Conservation (phyloP, 53 echinoderm and acorn worm species). For the Hippasteria phrygiana region DNA sequence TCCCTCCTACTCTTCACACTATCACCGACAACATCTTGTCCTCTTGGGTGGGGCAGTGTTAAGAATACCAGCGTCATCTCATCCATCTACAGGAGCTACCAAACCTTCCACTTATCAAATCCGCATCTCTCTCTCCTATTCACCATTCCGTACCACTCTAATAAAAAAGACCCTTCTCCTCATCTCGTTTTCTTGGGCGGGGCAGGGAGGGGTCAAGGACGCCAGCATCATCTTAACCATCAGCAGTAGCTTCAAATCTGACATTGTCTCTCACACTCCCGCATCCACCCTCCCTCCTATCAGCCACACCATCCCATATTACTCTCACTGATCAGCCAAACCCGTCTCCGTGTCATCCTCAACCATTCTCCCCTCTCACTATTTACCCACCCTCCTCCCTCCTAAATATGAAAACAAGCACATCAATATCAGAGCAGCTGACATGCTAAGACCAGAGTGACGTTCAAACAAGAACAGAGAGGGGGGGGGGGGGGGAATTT, state of each 20-base stretch:
- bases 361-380: background rate
- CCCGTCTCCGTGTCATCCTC: conserved; percentile 6
- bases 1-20: too few species aligned
- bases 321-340: conserved; percentile 20
- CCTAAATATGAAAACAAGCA: conserved; percentile 44
- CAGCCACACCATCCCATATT: conserved; percentile 35
- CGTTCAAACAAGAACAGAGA: conserved; percentile 3
- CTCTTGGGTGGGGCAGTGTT: too few species aligned
- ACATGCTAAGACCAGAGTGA: conserved; percentile 22
- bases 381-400: conserved; percentile 10
- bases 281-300: background rate
- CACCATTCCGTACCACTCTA: too few species aligned
- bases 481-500: conserved; percentile 5
- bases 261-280: conserved; percentile 8
- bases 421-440: conserved; percentile 56
- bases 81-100: too few species aligned
- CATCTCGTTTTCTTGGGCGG: background rate
- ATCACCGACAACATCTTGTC: too few species aligned
- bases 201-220: background rate
- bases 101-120: too few species aligned
- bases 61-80: too few species aligned
- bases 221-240: background rate
- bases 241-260: background rate
- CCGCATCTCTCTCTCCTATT: too few species aligned
- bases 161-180: too few species aligned